A percentile compares a stretch with the other conserved stretches of the same genome.
Evolutionary conservation across 2,113 vertebrate genomes (phyloP).

Genomic region (Acanthisitta chloris): DNA sequence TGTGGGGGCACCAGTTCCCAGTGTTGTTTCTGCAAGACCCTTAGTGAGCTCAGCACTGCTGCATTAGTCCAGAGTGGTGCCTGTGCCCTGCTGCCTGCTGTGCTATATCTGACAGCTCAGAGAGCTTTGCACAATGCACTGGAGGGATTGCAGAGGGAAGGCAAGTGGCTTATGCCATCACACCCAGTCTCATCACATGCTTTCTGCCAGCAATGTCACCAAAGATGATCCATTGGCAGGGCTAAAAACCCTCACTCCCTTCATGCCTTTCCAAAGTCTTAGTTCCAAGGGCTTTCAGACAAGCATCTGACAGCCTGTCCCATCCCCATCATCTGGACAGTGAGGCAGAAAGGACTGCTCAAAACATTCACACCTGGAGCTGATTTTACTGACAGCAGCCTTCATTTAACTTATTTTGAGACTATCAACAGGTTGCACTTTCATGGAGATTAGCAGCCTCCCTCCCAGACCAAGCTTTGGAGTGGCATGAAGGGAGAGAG

Average conservation of each 20-base stretch:
- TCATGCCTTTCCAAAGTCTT: not conserved
- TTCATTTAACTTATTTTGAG: not conserved
- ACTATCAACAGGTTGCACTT: not conserved
- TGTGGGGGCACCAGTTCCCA: too few relatives aligned
- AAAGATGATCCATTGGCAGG: not conserved
- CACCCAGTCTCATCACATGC: fast-evolving
- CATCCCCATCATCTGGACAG: fast-evolving
- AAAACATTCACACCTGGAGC: not conserved
- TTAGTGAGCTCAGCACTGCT: not conserved
- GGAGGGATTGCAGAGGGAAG: not conserved
- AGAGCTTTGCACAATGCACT: fast-evolving
- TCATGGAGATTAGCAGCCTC: not conserved
- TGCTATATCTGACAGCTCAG: not conserved
- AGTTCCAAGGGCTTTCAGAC: not conserved
- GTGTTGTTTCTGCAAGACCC: not conserved
- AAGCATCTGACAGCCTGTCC: not conserved
- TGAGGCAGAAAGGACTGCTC: not conserved
- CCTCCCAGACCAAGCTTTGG: not conserved
- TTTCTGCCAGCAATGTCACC: not conserved
- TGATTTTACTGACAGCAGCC: not conserved
- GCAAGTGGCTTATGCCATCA: fast-evolving
- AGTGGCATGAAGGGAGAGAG: not conserved
- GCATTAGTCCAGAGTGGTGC: not conserved
- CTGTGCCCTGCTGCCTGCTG: not conserved
- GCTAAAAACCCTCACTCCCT: not conserved